Evolutionary conservation across 1,140 invertebrate species (phyloP).

Genomic region (Melitaea cinxia): DNA sequence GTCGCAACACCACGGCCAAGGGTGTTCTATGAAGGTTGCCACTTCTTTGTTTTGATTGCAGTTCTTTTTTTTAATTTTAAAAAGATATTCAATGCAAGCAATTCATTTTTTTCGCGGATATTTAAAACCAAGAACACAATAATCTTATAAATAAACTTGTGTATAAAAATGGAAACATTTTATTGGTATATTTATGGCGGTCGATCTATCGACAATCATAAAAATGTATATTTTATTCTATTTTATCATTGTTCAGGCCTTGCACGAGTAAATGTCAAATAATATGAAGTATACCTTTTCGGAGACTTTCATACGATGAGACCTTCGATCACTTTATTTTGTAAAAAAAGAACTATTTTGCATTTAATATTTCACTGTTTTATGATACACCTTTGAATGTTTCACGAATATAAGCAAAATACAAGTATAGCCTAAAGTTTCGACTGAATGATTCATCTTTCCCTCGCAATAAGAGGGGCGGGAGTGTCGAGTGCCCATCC

Average conservation of each 20-base stretch:
- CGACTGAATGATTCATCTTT: slow-evolving; percentile 41
- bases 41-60: slow-evolving; percentile 55
- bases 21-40: slow-evolving; percentile 75
- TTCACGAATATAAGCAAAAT: background rate
- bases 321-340: slow-evolving; percentile 16
- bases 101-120: too few species aligned
- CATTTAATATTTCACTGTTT: background rate
- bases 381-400: background rate
- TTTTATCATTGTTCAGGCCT: slow-evolving; percentile 21
- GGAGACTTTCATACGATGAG: slow-evolving; percentile 15
- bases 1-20: slow-evolving; percentile 77
- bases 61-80: background rate
- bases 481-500: slow-evolving; percentile 47
- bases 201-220: background rate
- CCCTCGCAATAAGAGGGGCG: slow-evolving; percentile 39
- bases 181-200: background rate
- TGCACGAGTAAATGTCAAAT: slow-evolving; percentile 31
- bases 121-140: too few species aligned
- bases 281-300: slow-evolving; percentile 34
- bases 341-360: too few species aligned
- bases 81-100: background rate
- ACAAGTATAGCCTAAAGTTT: slow-evolving; percentile 20
- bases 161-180: too few species aligned
- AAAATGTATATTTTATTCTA: background rate
- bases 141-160: too few species aligned